A percentile compares a stretch with the other conserved stretches of the same genome.
Conservation (phyloP, 2,113 vertebrate genomes). For the Phrynosoma blainvillii region DNA sequence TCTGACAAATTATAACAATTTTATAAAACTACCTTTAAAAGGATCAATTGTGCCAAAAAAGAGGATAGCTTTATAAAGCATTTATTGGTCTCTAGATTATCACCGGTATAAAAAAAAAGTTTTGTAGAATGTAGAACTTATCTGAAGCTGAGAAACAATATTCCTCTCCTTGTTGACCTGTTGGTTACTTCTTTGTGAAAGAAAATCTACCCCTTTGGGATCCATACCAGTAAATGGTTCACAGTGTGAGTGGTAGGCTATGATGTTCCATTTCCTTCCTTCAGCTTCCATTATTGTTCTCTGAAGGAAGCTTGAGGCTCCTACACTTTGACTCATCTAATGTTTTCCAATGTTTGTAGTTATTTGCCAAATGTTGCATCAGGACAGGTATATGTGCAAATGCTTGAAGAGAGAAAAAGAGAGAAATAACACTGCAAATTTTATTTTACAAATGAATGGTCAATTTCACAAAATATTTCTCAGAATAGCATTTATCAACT, state of each 20-base stretch:
- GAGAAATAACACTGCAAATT: neutral
- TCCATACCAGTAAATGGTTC: conserved; percentile 59
- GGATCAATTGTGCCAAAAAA: conserved; percentile 54
- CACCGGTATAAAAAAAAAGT: conserved; percentile 58
- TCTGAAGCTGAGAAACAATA: conserved; percentile 55
- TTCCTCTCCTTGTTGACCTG: conserved; percentile 42
- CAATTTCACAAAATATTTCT: neutral
- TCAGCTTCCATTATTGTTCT: conserved; percentile 72
- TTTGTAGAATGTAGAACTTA: conserved; percentile 53
- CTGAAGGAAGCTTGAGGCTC: conserved; percentile 86
- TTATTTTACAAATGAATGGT: neutral
- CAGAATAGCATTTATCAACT: neutral
- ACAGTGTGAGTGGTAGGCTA: conserved; percentile 72
- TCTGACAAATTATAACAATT: conserved; percentile 34
- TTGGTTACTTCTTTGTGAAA: conserved; percentile 58
- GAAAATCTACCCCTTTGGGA: conserved; percentile 51
- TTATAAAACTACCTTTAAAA: conserved; percentile 58
- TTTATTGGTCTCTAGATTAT: conserved; percentile 52
- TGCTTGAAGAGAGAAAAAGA: conserved; percentile 75
- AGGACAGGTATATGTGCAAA: conserved; percentile 92
- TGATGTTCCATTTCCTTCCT: conserved; percentile 52
- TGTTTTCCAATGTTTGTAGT: conserved; percentile 97
- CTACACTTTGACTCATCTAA: conserved; percentile 94
- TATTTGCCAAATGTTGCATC: conserved; percentile 92
- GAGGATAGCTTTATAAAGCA: conserved; percentile 57